These are phyloP conservation scores for Neuroterus valhalla DNA, from an alignment of 1,140 invertebrate species.

Conservation along the genomic window DNA sequence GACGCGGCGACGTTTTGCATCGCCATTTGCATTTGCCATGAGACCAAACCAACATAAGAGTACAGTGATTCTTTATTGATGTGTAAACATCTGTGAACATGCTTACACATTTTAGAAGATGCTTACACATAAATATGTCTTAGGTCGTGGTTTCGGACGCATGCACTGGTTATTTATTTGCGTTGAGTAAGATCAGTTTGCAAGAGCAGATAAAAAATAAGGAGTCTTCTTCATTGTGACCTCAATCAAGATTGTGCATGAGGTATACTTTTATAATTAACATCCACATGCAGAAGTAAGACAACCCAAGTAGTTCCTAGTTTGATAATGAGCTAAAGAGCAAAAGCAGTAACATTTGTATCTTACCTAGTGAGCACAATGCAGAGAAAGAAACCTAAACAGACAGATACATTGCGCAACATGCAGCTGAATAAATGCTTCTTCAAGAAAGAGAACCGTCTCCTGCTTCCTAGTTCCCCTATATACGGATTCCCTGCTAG, in stretches of 20 bases:
- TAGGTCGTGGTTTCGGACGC: too few species aligned
- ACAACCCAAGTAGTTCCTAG: background rate
- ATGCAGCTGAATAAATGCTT: conserved; percentile 11
- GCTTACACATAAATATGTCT: too few species aligned
- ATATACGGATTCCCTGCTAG: conserved; percentile 24
- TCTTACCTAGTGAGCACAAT: background rate
- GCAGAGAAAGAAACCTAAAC: background rate
- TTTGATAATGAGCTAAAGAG: conserved; percentile 1
- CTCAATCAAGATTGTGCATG: background rate
- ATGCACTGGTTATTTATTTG: too few species aligned
- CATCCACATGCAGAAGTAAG: background rate
- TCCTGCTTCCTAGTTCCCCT: conserved; percentile 21
- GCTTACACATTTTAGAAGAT: too few species aligned
- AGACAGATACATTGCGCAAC: conserved; percentile 19
- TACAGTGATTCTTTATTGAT: background rate
- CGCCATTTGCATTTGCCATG: background rate
- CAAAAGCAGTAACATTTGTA: conserved; percentile 3
- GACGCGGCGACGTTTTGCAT: conserved; percentile 7
- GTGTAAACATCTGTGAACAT: too few species aligned
- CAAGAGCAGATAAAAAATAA: too few species aligned
- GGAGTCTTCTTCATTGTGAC: too few species aligned
- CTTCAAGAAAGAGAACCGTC: background rate
- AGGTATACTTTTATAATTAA: background rate
- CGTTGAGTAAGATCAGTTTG: too few species aligned
- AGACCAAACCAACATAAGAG: background rate